These are phyloP conservation scores for Petrophora chlorosata DNA, from an alignment of 2,888 invertebrate genomes.

Conservation along the genomic window DNA sequence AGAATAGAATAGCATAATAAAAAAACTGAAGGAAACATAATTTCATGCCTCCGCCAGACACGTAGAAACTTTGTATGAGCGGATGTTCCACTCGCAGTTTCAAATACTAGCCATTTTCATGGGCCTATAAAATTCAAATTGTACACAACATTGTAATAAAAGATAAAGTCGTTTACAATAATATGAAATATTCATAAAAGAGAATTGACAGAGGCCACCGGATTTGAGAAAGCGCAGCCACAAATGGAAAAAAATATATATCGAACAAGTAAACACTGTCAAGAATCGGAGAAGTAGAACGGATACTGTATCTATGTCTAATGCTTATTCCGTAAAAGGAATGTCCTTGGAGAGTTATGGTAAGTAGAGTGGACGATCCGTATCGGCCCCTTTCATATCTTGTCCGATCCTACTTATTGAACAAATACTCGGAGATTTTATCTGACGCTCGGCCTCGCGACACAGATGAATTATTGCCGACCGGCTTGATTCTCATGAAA, in stretches of 20 bases:
- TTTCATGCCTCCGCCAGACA: slow-evolving; percentile 19
- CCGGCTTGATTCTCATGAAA: slow-evolving; percentile 63
- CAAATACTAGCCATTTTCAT: slow-evolving; percentile 54
- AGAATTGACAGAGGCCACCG: slow-evolving; percentile 63
- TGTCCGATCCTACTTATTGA: slow-evolving; percentile 64
- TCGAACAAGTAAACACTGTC: slow-evolving; percentile 52
- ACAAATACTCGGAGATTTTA: slow-evolving; percentile 65
- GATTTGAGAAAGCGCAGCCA: slow-evolving; percentile 50
- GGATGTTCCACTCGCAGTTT: slow-evolving; percentile 46
- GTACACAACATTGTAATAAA: slow-evolving; percentile 66
- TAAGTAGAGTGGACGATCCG: slow-evolving; percentile 47
- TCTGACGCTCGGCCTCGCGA: slow-evolving; percentile 65
- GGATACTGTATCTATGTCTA: slow-evolving; percentile 39
- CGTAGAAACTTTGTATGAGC: slow-evolving; percentile 35
- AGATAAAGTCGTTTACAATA: slow-evolving; percentile 76
- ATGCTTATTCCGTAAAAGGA: slow-evolving; percentile 45
- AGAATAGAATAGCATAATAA: slow-evolving; percentile 21
- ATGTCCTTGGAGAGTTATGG: slow-evolving; percentile 47
- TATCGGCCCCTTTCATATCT: slow-evolving; percentile 63
- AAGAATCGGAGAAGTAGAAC: slow-evolving; percentile 51
- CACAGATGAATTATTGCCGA: slow-evolving; percentile 66
- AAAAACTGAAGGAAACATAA: slow-evolving; percentile 28
- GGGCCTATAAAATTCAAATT: slow-evolving; percentile 65
- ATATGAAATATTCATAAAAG: slow-evolving; percentile 80
- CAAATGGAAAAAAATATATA: slow-evolving; percentile 57